Conservation (phyloP, 2,113 vertebrate species). For the Sinocyclocheilus rhinocerous region DNA sequence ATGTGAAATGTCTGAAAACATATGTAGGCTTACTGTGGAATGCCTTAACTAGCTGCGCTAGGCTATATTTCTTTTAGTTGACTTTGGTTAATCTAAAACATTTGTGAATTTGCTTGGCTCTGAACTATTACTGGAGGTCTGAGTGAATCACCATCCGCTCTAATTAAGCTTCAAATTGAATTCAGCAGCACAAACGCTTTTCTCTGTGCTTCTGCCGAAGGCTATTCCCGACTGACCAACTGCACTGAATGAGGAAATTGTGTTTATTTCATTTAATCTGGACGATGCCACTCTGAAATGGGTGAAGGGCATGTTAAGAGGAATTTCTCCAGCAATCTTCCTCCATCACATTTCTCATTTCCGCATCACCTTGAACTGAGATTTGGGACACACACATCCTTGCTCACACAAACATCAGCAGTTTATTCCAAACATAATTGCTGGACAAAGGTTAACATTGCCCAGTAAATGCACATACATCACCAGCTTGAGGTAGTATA, state of each 20-base stretch:
- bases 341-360: conserved; percentile 5
- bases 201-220: not conserved
- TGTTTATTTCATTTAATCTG: conserved; percentile 33
- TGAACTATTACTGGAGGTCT: not conserved
- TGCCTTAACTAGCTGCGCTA: not conserved
- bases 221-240: not conserved
- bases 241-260: conserved; percentile 29
- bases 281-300: not conserved
- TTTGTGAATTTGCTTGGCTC: not conserved
- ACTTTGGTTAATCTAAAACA: not conserved
- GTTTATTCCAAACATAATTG: conserved; percentile 22
- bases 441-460: not conserved
- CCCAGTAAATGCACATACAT: not conserved
- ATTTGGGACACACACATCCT: not conserved
- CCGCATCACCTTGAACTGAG: conserved; percentile 5
- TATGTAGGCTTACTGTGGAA: not conserved
- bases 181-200: not conserved
- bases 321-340: conserved; percentile 7
- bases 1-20: too few relatives aligned
- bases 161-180: conserved; percentile 18
- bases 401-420: conserved; percentile 24
- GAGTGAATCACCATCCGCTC: not conserved
- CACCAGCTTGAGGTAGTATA: not conserved
- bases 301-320: conserved; percentile 21
- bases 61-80: not conserved